Base-by-base conservation (phyloP, 2,797 vertebrate genomes). In the Okamejei kenojei region DNA sequence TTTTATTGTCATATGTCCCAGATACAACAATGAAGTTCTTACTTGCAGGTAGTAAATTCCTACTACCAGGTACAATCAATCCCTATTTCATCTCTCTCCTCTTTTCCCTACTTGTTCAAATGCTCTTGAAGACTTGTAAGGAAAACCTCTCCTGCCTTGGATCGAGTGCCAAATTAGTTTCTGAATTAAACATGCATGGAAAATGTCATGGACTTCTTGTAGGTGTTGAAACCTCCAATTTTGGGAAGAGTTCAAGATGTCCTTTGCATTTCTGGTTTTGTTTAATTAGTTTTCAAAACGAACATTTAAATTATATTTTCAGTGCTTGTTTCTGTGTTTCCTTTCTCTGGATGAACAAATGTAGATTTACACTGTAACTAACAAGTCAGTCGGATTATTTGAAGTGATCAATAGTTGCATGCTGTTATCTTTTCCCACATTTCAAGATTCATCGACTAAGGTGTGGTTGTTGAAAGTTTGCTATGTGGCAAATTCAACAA, bases 21-120 rank as follows among this genome's bases (percentile, higher is more conserved):
- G 45, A 45, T 45, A 45, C 0, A 45, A 45, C 45, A 45, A 45
- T 1, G 45, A 38, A 38, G 38, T 38, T 38, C 38, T 38, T 38
- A 38, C 38, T 38, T 38, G 38, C 38, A 38, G 38, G 38, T 38
- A 1, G 38, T 38, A 38, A 38, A 38, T 38, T 38, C 38, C 38
- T 38, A 38, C 38, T 45, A 1, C 45, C 1, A 45, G 45, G 45
- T 45, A 45, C 13, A 78, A 78, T 35, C 77, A 78, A 78, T 21
- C n/a, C 11, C 77, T 32, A 78, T 32, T 78, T 32, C 77, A 78
- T 78, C 71, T 73, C 21, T 73, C 71, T 73, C 19, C 71, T 21
- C 71, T 73, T 78, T 78, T n/a, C n/a, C 77, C 77, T 78, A 78
- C 77, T 78, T 78, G n/a, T 78, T 78, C 77, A 78, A 78, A 35